Evolutionary conservation across 1,140 invertebrate genomes (phyloP), one percentile per base, ranked within the genome.

Genomic region (Drosophila punjabiensis): DNA sequence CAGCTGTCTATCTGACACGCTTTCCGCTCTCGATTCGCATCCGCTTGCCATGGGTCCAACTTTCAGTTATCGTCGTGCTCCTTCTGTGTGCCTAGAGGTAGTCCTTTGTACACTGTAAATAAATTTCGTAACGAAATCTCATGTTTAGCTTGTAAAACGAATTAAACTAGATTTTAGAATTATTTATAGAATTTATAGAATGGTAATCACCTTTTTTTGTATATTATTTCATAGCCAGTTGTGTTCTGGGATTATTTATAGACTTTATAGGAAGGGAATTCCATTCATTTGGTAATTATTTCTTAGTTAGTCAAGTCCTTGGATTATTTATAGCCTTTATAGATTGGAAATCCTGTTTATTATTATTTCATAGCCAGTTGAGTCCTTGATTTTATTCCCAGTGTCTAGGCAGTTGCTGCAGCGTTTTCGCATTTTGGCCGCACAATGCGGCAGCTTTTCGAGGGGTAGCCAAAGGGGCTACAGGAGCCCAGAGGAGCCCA

Each of bases 341-440:
- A 5, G 14, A 0, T 2, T 5, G 8, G 8, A 0, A 28, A 28
- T 16, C 1, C 1, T 43, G 0, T 41, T 41, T 16, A 0, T 0
- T 41, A 8, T 16, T 16, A n/a, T 16, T 41, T 41, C 2, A 7
- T 41, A 14, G 14, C 8, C 5, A 39, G 9, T n/a, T 16, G 2
- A n/a, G 14, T 11, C 2, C 10, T 6, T 18, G 2, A 0, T 33
- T 20, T 55, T 74, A 14, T 20, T 48, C 13, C 6, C 60, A 76
- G 52, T 65, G 73, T 18, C 18, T 7, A 13, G 13, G 20, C 39
- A 18, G 18, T 48, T 76, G 59, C 65, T 66, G 55, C 39, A 47
- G 80, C 55, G 84, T 84, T 81, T 83, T 78, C 63, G 53, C 84
- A 66, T 83, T 83, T 80, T 83, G 83, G 83, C 76, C 83, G 80